Base-by-base conservation (phyloP, 2,797 vertebrate genomes). In the Pipistrellus pipistrellus region DNA sequence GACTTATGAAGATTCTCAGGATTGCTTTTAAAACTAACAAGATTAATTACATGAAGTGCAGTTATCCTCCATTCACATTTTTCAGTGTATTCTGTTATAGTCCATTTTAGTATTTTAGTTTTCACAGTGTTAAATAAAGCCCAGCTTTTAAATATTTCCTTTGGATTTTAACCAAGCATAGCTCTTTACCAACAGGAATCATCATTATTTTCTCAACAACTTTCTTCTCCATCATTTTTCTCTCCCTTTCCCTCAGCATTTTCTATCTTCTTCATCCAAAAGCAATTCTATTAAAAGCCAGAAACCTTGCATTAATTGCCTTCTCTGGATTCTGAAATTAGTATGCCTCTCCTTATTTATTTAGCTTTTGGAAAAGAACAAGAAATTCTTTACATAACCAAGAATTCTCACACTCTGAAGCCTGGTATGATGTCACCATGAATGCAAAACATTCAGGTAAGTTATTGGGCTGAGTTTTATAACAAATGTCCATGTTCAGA, bases 381-480 rank as follows among this genome's bases (percentile, higher is more conserved):
- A 77, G 15, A 55, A 41, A 64, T 21, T 46, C 3, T 51, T 84
- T 25, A 25, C 1, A 88, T 66, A 81, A 41, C 7, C n/a, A 59
- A 90, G 80, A 93, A 95, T 96, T 71, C 35, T 94, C 11, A 80
- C 53, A 92, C 66, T 95, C 44, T 77, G 8, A 18, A 66, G 84
- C 35, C 76, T 87, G 21, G 69, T 18, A 17, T 57, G 85, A 12
- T 80, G 57, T 41, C 64, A 25, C 30, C 3, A 4, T 23, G 32
- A 96, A 96, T 64, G 35, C 17, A 94, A 94, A 96, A 90, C 85
- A 88, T 53, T 97, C 86, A 41, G 83, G 86, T 90, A 77, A 90
- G 15, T 76, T 87, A 8, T 55, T 92, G 62, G 48, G 23, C 14
- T 72, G 27, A 53, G 41, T 55, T 91, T 51, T 78, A 41, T 32